Conservation (phyloP, 2,113 vertebrate genomes). For the Oriolus oriolus region DNA sequence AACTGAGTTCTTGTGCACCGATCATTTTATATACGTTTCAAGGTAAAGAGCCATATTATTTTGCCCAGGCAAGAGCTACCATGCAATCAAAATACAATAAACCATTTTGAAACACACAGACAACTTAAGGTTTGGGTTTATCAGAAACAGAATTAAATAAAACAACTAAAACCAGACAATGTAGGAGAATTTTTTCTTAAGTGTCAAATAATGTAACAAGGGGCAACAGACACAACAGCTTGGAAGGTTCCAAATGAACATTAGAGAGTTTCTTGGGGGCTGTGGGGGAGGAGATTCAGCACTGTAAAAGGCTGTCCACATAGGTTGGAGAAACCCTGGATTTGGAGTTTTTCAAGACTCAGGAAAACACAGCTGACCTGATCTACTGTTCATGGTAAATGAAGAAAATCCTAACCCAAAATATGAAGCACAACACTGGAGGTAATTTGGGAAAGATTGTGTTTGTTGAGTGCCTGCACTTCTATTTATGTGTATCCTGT, state of each 20-base stretch:
- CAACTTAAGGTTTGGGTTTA: neutral
- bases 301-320: neutral
- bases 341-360: neutral
- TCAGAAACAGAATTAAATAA: neutral
- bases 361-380: neutral
- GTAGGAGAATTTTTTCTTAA: neutral
- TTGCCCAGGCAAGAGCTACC: neutral
- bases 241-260: neutral
- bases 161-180: rapidly evolving
- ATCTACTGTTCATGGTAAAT: neutral
- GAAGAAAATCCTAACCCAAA: neutral
- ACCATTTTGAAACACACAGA: neutral
- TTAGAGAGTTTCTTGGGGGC: rapidly evolving
- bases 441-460: neutral
- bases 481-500: neutral
- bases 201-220: neutral
- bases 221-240: neutral
- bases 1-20: neutral
- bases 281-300: rapidly evolving
- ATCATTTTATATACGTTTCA: neutral
- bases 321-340: neutral
- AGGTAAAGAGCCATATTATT: neutral
- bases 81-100: neutral
- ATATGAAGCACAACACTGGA: neutral
- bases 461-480: neutral